A percentile compares a stretch with the other conserved stretches of the same genome.
These are phyloP conservation scores for Campylomormyrus tamandua DNA, from an alignment of 2,113 vertebrate genomes.

Conservation along the genomic window DNA sequence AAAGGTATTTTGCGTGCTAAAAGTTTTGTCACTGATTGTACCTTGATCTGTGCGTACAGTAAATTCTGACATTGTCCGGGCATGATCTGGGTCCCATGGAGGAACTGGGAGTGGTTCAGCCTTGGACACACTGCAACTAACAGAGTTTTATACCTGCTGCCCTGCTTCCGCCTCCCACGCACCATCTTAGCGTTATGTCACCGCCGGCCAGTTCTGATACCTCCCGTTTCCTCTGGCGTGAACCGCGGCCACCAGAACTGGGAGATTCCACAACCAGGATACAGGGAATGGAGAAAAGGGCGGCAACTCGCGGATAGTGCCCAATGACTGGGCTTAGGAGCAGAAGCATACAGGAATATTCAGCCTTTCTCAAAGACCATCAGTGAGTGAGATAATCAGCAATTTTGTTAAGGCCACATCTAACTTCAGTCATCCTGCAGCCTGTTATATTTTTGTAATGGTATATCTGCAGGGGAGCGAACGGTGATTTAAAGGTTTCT, in stretches of 20 bases:
- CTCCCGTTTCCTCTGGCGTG: not conserved
- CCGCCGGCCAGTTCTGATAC: not conserved
- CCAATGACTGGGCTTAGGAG: not conserved
- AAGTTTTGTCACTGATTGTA: not conserved
- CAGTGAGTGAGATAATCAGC: not conserved
- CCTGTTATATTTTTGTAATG: not conserved
- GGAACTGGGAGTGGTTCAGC: not conserved
- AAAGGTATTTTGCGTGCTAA: not conserved
- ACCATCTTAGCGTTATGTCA: not conserved
- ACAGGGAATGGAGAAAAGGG: not conserved
- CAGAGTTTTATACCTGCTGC: not conserved
- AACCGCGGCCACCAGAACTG: not conserved
- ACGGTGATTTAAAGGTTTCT: not conserved
- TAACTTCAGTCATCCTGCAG: not conserved
- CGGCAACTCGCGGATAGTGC: not conserved
- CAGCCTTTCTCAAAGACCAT: not conserved
- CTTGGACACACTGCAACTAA: not conserved
- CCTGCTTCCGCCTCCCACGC: not conserved
- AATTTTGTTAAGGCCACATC: not conserved
- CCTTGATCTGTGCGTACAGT: not conserved
- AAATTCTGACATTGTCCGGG: not conserved
- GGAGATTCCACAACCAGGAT: not conserved
- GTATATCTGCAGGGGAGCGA: not conserved
- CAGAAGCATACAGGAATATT: no score
- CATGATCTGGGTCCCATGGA: not conserved